Percentiles rank a stretch among this genome's conserved stretches.
Conservation (phyloP, 2,797 vertebrate genomes). For the Enoplosus armatus region DNA sequence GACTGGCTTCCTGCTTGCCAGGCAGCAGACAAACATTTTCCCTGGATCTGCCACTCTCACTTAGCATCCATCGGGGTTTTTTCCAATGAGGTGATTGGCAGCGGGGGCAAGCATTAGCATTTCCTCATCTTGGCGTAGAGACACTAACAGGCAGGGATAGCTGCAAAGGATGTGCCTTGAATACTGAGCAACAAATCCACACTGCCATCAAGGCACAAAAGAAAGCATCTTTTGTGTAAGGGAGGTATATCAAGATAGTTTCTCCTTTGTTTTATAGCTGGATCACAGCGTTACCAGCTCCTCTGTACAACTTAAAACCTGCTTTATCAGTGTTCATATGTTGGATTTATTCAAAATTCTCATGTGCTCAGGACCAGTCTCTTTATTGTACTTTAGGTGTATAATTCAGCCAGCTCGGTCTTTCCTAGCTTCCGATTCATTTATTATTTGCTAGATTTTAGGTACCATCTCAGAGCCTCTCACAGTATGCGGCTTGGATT, state of each 20-base stretch:
- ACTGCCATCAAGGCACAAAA: slow-evolving; percentile 46
- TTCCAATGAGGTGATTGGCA: slow-evolving; percentile 81
- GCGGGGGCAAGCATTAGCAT: slow-evolving; percentile 82
- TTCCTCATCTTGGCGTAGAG: slow-evolving; percentile 79
- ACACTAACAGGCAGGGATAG: slow-evolving; percentile 75
- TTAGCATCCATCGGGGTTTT: slow-evolving; percentile 79
- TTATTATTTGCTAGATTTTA: slow-evolving; percentile 35
- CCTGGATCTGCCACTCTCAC: slow-evolving; percentile 82
- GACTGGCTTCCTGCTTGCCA: slow-evolving; percentile 59
- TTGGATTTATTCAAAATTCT: slow-evolving; percentile 2
- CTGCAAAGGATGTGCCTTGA: slow-evolving; percentile 71
- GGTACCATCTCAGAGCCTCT: slow-evolving; percentile 42
- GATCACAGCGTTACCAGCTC: slow-evolving; percentile 24
- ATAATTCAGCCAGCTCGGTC: neutral
- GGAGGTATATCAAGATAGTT: slow-evolving; percentile 23
- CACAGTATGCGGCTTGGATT: slow-evolving; percentile 52
- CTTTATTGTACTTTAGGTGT: neutral
- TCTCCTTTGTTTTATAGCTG: slow-evolving; percentile 27
- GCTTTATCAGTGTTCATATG: neutral
- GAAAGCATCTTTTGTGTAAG: slow-evolving; percentile 45
- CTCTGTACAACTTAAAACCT: slow-evolving; percentile 15
- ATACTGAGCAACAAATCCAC: slow-evolving; percentile 67
- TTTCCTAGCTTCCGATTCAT: slow-evolving; percentile 3
- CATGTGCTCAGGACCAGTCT: neutral
- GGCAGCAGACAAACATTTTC: slow-evolving; percentile 80